Percentiles rank a stretch among this genome's conserved stretches.
Conservation (phyloP, 2,113 vertebrate genomes). For the Brachionichthys hirsutus region DNA sequence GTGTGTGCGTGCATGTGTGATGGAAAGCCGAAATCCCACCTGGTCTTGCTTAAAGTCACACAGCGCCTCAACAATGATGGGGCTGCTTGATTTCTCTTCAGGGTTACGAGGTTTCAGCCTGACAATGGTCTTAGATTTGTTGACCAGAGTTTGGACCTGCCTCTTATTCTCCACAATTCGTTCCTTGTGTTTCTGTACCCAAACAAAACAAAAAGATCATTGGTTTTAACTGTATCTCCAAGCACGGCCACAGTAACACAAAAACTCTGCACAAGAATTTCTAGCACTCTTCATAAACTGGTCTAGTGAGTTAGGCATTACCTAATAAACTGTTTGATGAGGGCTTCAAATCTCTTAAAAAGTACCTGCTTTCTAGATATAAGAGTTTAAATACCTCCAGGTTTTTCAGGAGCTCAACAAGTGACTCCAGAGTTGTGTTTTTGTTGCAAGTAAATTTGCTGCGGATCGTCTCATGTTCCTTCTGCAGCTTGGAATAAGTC, state of each 20-base stretch:
- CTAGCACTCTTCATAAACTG: not conserved
- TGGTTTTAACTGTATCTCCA: not conserved
- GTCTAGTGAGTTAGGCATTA: not conserved
- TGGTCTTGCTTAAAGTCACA: conserved; percentile 99
- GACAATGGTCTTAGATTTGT: conserved; percentile 91
- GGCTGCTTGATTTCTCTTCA: conserved; percentile 82
- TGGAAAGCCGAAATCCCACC: conserved; percentile 69
- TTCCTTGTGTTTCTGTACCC: conserved; percentile 86
- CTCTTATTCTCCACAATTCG: conserved; percentile 90
- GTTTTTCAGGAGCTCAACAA: conserved; percentile 86
- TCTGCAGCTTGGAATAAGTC: conserved; percentile 86
- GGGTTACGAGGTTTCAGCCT: conserved; percentile 93
- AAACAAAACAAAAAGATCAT: not conserved
- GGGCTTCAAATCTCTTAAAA: not conserved
- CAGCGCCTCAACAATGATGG: conserved; percentile 88
- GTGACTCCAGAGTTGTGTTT: conserved; percentile 82
- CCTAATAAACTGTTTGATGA: not conserved
- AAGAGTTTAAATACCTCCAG: conserved; percentile 83
- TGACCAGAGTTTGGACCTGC: conserved; percentile 92
- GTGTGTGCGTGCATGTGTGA: not conserved
- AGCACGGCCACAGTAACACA: not conserved
- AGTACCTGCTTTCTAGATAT: not conserved
- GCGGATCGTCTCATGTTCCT: conserved; percentile 83
- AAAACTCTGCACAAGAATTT: not conserved
- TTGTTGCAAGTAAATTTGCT: conserved; percentile 89